A percentile compares a stretch with the other conserved stretches of the same genome.
Evolutionary conservation across 2,888 invertebrate species (phyloP).

Genomic region (Pyrgus malvae): DNA sequence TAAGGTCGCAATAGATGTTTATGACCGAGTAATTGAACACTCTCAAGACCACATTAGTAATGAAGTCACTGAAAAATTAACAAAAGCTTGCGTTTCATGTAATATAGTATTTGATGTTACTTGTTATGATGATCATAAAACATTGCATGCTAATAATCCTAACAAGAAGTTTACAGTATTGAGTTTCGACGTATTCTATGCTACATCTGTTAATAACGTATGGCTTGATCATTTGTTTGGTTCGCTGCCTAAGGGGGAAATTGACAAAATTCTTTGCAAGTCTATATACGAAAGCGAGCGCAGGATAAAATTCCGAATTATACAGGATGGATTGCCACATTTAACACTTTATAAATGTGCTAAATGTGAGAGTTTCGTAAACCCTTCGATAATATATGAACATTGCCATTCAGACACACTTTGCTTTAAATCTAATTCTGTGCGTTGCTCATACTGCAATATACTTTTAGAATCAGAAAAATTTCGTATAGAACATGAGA

Average conservation of each 20-base stretch:
- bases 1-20: constrained; percentile 46
- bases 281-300: constrained; percentile 59
- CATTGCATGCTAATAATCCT: constrained; percentile 37
- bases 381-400: constrained; percentile 43
- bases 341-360: constrained; percentile 56
- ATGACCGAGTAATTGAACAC: constrained; percentile 60
- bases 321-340: constrained; percentile 48
- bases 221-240: constrained; percentile 60
- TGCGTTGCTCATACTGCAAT: constrained; percentile 53
- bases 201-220: constrained; percentile 46
- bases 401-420: constrained; percentile 43
- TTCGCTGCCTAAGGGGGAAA: constrained; percentile 38
- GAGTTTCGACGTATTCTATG: constrained; percentile 54
- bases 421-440: constrained; percentile 44
- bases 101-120: constrained; percentile 42
- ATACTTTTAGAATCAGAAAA: constrained; percentile 46
- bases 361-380: constrained; percentile 51
- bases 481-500: constrained; percentile 48
- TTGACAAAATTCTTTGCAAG: constrained; percentile 42
- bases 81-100: constrained; percentile 44
- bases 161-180: constrained; percentile 37
- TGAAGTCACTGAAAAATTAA: constrained; percentile 29
- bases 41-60: constrained; percentile 55
- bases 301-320: constrained; percentile 54
- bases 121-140: constrained; percentile 41